Conservation (phyloP, 2,113 vertebrate genomes). For the Pseudopodoces humilis region DNA sequence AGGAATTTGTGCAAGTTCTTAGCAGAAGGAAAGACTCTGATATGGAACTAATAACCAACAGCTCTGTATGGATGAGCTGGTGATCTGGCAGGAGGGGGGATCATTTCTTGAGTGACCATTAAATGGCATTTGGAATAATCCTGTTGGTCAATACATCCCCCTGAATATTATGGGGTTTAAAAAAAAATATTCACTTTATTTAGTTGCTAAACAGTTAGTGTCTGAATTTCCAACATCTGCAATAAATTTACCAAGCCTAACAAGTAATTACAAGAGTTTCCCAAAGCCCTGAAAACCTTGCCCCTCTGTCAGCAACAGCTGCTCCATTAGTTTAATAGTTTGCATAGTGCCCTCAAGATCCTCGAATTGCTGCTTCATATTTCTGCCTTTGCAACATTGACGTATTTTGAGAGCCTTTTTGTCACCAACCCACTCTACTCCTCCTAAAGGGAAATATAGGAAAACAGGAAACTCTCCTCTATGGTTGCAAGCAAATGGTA, state of each 20-base stretch:
- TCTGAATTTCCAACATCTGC: neutral
- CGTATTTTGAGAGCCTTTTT: neutral
- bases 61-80: neutral
- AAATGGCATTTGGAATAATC: neutral
- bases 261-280: constrained; percentile 56
- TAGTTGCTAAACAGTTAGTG: neutral
- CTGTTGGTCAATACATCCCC: neutral
- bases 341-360: constrained; percentile 32
- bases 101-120: neutral
- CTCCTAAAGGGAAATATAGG: neutral
- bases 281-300: constrained; percentile 2
- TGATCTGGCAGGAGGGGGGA: neutral
- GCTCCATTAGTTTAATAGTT: constrained; percentile 54
- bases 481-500: neutral
- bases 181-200: neutral
- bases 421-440: neutral
- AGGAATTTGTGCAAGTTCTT: neutral
- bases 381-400: neutral
- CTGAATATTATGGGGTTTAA: neutral
- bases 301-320: constrained; percentile 23
- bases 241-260: constrained; percentile 9
- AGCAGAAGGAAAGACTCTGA: neutral
- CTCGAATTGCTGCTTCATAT: constrained; percentile 57
- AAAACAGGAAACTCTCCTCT: neutral
- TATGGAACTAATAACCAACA: neutral